A percentile compares a stretch with the other conserved stretches of the same genome.
Conservation (phyloP, 2,113 vertebrate species). For the Otis tarda region DNA sequence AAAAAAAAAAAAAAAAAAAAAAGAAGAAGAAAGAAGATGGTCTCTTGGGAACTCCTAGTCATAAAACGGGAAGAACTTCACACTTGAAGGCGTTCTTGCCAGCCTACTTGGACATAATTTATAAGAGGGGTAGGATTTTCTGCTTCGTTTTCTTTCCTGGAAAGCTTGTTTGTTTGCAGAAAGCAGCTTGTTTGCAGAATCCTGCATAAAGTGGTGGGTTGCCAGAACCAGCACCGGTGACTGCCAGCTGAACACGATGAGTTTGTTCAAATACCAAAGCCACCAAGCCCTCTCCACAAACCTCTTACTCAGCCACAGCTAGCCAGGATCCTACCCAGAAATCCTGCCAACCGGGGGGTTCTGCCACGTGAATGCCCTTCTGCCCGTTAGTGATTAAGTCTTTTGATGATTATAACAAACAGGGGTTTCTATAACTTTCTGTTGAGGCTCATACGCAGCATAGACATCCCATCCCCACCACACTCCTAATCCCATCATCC, state of each 20-base stretch:
- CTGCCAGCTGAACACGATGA: not conserved
- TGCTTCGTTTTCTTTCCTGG: conserved; percentile 19
- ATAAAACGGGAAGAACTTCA: conserved; percentile 41
- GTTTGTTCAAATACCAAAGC: not conserved
- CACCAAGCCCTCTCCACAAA: not conserved
- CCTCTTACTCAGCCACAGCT: not conserved
- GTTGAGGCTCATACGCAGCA: not conserved
- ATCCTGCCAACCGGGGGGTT: not conserved
- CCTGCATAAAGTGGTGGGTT: not conserved
- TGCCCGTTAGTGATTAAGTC: not conserved
- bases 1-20: not conserved
- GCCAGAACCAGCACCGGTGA: not conserved
- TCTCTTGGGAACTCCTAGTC: not conserved
- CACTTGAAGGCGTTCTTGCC: conserved; percentile 52
- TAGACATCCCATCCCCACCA: not conserved
- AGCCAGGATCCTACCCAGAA: not conserved
- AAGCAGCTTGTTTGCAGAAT: not conserved
- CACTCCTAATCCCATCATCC: too few relatives aligned
- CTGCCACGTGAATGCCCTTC: not conserved
- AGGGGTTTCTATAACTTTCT: not conserved
- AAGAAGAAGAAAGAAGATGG: not conserved
- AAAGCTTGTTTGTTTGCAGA: not conserved
- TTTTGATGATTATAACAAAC: not conserved
- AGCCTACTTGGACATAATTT: conserved; percentile 50
- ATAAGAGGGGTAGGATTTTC: conserved; percentile 26